Base-by-base conservation (phyloP, 2,113 vertebrate species). In the Eptatretus burgeri region DNA sequence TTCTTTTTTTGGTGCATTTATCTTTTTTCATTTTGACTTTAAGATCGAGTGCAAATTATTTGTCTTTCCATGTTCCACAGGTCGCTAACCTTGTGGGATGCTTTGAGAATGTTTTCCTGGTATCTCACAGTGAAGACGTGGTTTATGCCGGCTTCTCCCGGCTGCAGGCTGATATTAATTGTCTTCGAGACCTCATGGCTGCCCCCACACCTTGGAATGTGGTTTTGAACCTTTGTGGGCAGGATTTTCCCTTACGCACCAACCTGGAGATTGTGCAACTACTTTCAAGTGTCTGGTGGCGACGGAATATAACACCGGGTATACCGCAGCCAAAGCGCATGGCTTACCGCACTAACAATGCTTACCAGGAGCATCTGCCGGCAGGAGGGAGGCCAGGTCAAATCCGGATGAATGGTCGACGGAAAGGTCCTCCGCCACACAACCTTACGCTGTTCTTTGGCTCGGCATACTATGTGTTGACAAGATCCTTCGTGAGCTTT, bases 161-260 rank as follows among this genome's bases (percentile, higher is more conserved):
- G 63, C 73, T 74, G 27, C 67, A 69, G 65, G 72, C 74, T 0
- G 75, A 75, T 64, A 51, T 77, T 49, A 68, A 69, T 66, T 75
- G 77, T 66, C 14, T 71, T 27, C 67, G 19, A 10, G 74, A 78
- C 41, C 70, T 75, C 2, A 53, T 66, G 3, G 62, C 64, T 64
- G 71, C 68, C 0, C 1, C 53, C 0, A 0, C 71, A 5, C 66
- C 66, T 1, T 77, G 74, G 76, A 72, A 68, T 50, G 77, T 76
- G 1, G 51, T 70, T 5, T 60, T 78, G 64, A 78, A 78, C 69
- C 67, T 71, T 14, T 78, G 76, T 4, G 76, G 76, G 2, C 76
- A 78, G 20, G 76, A 78, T 56, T 77, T 76, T 18, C 76, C 76
- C 2, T 64, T 78, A 66, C 73, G 70, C 52, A 77, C 74, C 63